These are phyloP conservation scores for Bombus confusus DNA, from an alignment of 1,140 invertebrate species.

Conservation along the genomic window DNA sequence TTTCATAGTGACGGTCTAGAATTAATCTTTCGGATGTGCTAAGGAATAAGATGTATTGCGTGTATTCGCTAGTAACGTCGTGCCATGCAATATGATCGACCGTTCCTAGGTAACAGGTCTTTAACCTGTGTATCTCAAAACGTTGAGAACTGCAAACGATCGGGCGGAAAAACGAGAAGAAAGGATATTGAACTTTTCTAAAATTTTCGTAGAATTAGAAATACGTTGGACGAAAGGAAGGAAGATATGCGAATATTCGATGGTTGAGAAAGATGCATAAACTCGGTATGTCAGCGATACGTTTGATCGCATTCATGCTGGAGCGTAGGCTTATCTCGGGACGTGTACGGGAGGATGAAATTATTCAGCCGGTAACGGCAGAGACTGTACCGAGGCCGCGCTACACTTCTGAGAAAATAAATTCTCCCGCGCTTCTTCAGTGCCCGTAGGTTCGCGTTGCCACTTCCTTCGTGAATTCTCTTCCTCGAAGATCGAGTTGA, in stretches of 20 bases:
- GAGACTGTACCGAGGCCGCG: constrained; percentile 43
- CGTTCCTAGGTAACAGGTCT: constrained; percentile 35
- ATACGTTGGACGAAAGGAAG: neutral
- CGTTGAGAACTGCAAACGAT: constrained; percentile 4
- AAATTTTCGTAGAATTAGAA: neutral
- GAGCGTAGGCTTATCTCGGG: constrained; percentile 12
- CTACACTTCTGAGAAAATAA: constrained; percentile 67
- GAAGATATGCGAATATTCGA: neutral
- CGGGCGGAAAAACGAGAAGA: neutral
- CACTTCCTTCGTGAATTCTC: constrained; percentile 55
- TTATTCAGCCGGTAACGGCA: constrained; percentile 56
- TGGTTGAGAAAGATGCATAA: neutral
- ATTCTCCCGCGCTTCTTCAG: constrained; percentile 64
- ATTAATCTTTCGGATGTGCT: neutral
- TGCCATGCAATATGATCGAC: constrained; percentile 11
- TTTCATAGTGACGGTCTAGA: neutral
- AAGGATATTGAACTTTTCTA: neutral
- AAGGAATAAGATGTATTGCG: neutral
- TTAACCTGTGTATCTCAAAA: constrained; percentile 18
- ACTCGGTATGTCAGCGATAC: neutral
- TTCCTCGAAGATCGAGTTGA: constrained; percentile 62
- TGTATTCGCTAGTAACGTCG: neutral
- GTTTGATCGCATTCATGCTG: neutral
- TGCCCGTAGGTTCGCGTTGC: constrained; percentile 32
- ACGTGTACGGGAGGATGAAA: constrained; percentile 49